phyloP scores from a whole-genome alignment of 2,113 vertebrate species.

The Columbina picui region DNA sequence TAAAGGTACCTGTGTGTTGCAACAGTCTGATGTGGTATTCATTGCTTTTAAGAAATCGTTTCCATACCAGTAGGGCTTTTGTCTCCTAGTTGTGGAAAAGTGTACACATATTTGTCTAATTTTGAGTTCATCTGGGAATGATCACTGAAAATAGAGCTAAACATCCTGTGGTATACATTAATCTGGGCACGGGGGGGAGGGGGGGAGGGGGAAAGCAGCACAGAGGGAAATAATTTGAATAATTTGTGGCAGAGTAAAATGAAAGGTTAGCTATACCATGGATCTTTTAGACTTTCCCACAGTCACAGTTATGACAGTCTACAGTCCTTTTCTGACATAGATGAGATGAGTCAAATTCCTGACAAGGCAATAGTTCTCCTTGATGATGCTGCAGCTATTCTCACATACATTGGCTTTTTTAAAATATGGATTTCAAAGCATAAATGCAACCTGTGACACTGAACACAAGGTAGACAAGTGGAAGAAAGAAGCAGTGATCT shows the following conservation, averaged over 20 bases:
- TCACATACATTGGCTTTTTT: background rate
- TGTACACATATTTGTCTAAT: background rate
- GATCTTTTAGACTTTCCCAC: background rate
- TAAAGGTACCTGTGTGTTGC: background rate
- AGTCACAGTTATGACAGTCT: background rate
- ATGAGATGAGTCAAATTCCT: background rate
- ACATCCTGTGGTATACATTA: conserved; percentile 3
- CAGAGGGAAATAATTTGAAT: conserved; percentile 47
- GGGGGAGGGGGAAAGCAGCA: background rate
- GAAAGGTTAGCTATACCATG: background rate
- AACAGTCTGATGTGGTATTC: background rate
- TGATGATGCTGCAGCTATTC: background rate
- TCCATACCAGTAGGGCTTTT: background rate
- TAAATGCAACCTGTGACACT: background rate
- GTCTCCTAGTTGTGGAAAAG: background rate
- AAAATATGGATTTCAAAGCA: background rate
- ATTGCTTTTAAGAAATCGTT: background rate
- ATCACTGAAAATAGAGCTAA: background rate
- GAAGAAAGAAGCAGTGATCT: background rate
- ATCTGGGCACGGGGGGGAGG: background rate
- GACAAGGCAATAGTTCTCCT: background rate
- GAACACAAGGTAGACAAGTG: background rate
- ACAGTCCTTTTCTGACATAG: background rate
- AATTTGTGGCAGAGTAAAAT: conserved; percentile 19
- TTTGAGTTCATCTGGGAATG: conserved; percentile 23